Evolutionary conservation across 2,113 vertebrate species (phyloP), one percentile per base, ranked within the genome.

Genomic region (Opisthocomus hoazin): DNA sequence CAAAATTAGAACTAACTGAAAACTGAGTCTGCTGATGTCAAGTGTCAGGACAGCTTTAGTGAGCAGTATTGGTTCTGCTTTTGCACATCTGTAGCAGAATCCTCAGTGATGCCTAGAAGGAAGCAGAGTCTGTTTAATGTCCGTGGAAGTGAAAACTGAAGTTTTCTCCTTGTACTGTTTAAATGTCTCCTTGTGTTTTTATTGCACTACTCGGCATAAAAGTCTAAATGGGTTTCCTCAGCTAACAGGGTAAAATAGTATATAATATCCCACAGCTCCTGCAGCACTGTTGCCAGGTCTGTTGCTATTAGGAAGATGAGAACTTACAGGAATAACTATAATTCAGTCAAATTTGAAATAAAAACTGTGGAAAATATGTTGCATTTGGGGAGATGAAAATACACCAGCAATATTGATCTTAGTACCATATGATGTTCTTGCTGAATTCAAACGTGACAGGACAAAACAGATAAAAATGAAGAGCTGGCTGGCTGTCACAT

Each of bases 281-380:
- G 56, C 65, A 84, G 87, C 91, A 63, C 32, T 37, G 30, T 43
- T 46, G 83, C 69, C 77, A 79, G 69, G 32, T 46, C 34, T 71
- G 4, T 57, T 84, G 81, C 61, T 76, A 76, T 91, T 87, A 87
- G 87, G 15, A 68, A 13, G 51, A 51, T 34, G 46, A 43, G 57
- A 79, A 85, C 58, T 91, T 83, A 50, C 36, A 95, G 77, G 39
- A 93, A 61, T 79, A 64, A 36, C 87, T 82, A 4, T 64, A 87
- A 73, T 76, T 90, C 68, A 73, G 27, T 79, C 26, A 1, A 75
- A 91, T 86, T 91, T 73, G 61, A 85, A 80, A 91, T 89, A 66
- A 91, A 97, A 96, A 75, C 84, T 75, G 60, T 78, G 69, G 56
- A 7, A 93, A 97, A 94, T 82, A 57, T n/a, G 65, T 79, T 94